Base-by-base conservation (phyloP, 2,113 vertebrate species). In the Poecile atricapillus region DNA sequence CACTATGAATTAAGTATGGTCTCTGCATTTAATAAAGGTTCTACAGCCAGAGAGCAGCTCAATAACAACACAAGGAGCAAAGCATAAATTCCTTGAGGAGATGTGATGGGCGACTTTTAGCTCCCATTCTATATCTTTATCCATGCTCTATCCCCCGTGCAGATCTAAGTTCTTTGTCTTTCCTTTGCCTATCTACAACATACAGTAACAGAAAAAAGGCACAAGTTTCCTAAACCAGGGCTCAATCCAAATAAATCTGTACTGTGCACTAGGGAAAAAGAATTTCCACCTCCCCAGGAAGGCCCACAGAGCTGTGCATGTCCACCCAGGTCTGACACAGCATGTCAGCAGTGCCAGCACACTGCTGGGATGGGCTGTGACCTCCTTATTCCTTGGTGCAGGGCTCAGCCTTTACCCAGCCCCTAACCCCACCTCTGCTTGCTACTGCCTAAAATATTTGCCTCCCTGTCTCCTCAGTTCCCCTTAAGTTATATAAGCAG, bases 1-100 rank as follows among this genome's bases (percentile, higher is more conserved):
- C 83, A 68, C 64, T 53, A 41, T 2, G 2, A 96, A 73, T 79
- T 65, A 82, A 80, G 56, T 70, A 84, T 1, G 2, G 28, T 65
- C 75, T 94, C 46, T 79, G 41, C n/a, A 17, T 69, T 87, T 95
- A 91, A 92, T 47, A 93, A 58, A 91, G 25, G 10, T 77, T 93
- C 63, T 69, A 69, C 27, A 75, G 64, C 44, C 58, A 81, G 62
- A 76, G 11, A 87, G 31, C 53, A 85, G 81, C 70, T 91, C 81
- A 83, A 23, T 63, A 88, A 88, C 55, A 78, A 49, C 71, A 89
- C 5, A 11, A 89, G 18, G 8, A 82, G 16, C 41, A 74, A 82
- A 39, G 50, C 27, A 63, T 43, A 90, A n/a, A 79, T 53, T 83
- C 31, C 49, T 10, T 85, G n/a, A 30, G 68, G 28, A 71, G 19